Base-by-base conservation (phyloP, 1,140 invertebrate genomes). In the Drosophila virilis region DNA sequence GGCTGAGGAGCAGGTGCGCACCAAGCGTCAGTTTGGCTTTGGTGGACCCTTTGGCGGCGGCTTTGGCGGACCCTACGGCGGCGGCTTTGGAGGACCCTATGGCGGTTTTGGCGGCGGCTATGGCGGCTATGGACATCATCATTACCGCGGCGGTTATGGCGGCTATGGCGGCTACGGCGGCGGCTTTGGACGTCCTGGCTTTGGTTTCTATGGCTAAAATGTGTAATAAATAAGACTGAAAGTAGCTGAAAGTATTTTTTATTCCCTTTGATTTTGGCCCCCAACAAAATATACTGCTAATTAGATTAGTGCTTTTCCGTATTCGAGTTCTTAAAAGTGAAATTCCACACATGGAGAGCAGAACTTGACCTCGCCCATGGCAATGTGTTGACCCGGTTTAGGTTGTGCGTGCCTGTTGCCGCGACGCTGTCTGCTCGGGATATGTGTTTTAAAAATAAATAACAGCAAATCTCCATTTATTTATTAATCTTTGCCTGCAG, bases 371-470 rank as follows among this genome's bases (percentile, higher is more conserved):
- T 84, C 73, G 48, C 22, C 50, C 55, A 33, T 42, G 51, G 37
- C 40, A 71, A 62, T 68, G 50, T 66, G 64, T 80, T 84, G 80
- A 83, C 80, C 80, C 71, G 51, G 43, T 33, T 67, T 42, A 48
- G 57, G 66, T 17, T 48, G 58, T 80, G 73, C 58, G 73, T 67
- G 66, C 61, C 78, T 58, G 67, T 57, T 64, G 61, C 73, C 69
- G 62, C 42, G 22, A 28, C 22, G 45, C 45, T 43, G 68, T 69
- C 52, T 61, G 37, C 43, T 33, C 46, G 59, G 42, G 40, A 62
- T 28, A 28, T 28, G 66, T 79, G 65, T 88, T 86, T 86, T 86
- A 88, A 83, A 86, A 88, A 86, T 86, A 86, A 86, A 86, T 83
- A 86, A 78, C 59, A 71, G 58, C 86, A 88, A 77, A 82, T 86